Conservation (phyloP, 2,113 vertebrate genomes). For the Albula glossodonta region DNA sequence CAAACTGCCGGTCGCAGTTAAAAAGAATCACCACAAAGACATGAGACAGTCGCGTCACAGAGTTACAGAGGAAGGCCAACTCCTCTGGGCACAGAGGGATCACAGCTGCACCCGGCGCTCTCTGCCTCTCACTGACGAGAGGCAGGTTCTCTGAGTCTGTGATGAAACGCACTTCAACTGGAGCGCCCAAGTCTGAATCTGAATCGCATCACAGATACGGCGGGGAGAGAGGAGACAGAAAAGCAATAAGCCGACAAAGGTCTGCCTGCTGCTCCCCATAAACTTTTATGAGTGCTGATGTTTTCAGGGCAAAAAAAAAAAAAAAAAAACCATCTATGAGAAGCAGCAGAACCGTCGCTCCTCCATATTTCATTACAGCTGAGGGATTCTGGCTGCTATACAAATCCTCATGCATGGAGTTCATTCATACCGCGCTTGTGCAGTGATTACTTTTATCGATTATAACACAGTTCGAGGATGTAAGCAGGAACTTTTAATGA, state of each 20-base stretch:
- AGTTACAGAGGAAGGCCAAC: not conserved
- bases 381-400: not conserved
- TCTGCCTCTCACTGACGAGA: not conserved
- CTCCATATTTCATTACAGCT: not conserved
- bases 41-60: not conserved
- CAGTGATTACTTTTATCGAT: too few relatives aligned
- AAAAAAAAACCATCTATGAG: not conserved
- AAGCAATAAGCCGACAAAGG: constrained; percentile 5
- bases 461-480: too few relatives aligned
- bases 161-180: constrained; percentile 2
- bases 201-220: not conserved
- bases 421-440: too few relatives aligned
- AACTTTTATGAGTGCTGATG: not conserved
- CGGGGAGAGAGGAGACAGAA: not conserved
- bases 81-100: not conserved
- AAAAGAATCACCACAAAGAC: too few relatives aligned
- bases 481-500: too few relatives aligned
- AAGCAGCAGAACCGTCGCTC: not conserved
- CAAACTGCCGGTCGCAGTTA: too few relatives aligned
- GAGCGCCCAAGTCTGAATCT: not conserved
- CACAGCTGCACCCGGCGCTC: not conserved
- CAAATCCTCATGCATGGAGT: not conserved
- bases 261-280: not conserved
- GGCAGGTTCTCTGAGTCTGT: not conserved
- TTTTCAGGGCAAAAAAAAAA: not conserved